Base-by-base conservation (phyloP, 2,113 vertebrate genomes). In the Notothenia rossii region DNA sequence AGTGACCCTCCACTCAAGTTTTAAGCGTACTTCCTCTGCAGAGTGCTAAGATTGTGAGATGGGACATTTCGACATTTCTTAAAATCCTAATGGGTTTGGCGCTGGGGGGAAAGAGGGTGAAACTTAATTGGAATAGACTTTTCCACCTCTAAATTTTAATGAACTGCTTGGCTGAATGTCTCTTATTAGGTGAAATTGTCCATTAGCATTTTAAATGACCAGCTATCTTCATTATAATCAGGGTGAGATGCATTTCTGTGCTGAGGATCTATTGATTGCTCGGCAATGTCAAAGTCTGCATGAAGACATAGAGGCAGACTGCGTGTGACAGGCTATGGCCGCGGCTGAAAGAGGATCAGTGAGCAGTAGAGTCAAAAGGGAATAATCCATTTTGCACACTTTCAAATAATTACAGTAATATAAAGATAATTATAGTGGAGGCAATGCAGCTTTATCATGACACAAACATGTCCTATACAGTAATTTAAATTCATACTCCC, bases 81-180 rank as follows among this genome's bases (percentile, higher is more conserved):
- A 87, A 92, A 93, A 87, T 87, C 88, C 80, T 92, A 93, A 92
- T 91, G 85, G 88, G 58, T 86, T 88, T 18, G 43, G 68, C 12
- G 81, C 84, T 82, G 61, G 78, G 73, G 82, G 77, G 55, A 43
- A 75, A 56, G 77, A 81, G 84, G 86, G 79, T 80, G 86, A 86
- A 87, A 83, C 78, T 65, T 93, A 88, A 92, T 92, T 92, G 90
- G 88, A 94, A 94, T 91, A 91, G 90, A 92, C 91, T 94, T 92
- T 93, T 94, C 91, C 88, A 93, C 91, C 93, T 94, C 93, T 93
- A 92, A 89, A 93, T 94, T 94, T 92, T 92, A 93, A 94, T 94
- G 92, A 93, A 94, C 88, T 91, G 87, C 84, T 51, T 59, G 82
- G 69, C 87, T 87, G 85, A 91, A 93, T 93, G 92, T 92, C 89